Conservation (phyloP, 2,888 invertebrate genomes). For the Metellina segmentata region DNA sequence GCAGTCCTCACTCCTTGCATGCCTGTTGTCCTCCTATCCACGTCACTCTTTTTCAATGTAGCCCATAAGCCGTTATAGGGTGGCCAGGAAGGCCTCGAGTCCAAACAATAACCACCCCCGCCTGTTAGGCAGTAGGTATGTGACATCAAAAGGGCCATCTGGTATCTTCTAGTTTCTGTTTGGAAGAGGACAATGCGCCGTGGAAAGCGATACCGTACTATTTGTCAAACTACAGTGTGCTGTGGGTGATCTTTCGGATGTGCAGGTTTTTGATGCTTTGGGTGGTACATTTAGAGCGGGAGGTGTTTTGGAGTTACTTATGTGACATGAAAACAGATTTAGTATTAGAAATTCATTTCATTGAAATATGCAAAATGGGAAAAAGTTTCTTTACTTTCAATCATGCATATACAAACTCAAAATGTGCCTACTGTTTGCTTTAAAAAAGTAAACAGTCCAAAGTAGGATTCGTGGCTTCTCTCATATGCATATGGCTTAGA, state of each 20-base stretch:
- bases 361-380: too few relatives aligned
- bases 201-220: background rate
- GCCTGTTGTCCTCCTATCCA: background rate
- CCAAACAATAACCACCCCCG: slow-evolving; percentile 58
- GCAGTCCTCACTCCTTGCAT: slow-evolving; percentile 10
- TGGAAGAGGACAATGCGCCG: slow-evolving; percentile 11
- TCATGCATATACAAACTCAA: too few relatives aligned
- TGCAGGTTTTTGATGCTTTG: too few relatives aligned
- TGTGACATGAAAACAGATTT: too few relatives aligned
- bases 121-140: background rate
- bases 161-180: slow-evolving; percentile 34
- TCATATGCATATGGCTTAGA: too few relatives aligned
- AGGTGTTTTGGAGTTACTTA: too few relatives aligned
- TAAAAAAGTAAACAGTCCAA: too few relatives aligned
- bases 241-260: background rate
- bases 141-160: slow-evolving; percentile 63
- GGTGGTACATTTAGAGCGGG: too few relatives aligned
- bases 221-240: background rate
- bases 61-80: background rate
- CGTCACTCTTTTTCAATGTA: background rate
- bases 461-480: too few relatives aligned
- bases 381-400: too few relatives aligned
- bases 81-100: background rate
- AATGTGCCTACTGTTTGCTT: too few relatives aligned
- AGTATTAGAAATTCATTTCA: too few relatives aligned